Evolutionary conservation across 2,113 vertebrate genomes (phyloP).

Genomic region (Neolamprologus toae): DNA sequence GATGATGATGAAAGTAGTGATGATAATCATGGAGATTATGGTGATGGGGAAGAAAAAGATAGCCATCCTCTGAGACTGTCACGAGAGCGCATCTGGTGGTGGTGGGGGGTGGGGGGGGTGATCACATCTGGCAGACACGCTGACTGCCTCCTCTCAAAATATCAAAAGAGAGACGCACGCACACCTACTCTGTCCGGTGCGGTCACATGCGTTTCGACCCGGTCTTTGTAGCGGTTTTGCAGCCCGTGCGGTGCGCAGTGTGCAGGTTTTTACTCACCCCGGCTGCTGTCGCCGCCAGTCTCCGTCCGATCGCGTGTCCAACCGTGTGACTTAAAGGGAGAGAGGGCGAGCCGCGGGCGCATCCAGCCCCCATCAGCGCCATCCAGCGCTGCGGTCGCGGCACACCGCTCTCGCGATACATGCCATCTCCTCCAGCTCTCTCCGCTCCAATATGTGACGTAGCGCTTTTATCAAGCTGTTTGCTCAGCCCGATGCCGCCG

Average conservation of each 20-base stretch:
- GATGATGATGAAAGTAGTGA: background rate
- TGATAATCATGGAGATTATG: background rate
- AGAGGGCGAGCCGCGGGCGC: conserved; percentile 47
- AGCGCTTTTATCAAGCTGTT: background rate
- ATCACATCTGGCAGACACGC: conserved; percentile 40
- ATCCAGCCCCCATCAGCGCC: conserved; percentile 49
- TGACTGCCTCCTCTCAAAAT: background rate
- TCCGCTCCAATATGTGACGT: conserved; percentile 34
- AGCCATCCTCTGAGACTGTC: conserved; percentile 2
- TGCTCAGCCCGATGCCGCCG: conserved; percentile 33
- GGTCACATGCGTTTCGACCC: background rate
- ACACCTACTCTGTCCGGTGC: background rate
- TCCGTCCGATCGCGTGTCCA: conserved; percentile 50
- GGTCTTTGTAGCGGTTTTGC: background rate
- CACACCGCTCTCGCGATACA: conserved; percentile 64
- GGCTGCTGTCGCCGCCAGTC: conserved; percentile 30
- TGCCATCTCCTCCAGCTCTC: background rate
- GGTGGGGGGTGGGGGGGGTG: background rate
- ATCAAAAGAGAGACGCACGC: background rate
- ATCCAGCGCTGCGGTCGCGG: conserved; percentile 58
- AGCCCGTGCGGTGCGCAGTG: background rate
- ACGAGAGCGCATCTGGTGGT: conserved; percentile 27
- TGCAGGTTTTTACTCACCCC: conserved; percentile 35
- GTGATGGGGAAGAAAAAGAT: background rate
- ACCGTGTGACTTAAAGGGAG: conserved; percentile 40